A percentile compares a stretch with the other conserved stretches of the same genome.
Evolutionary conservation across 2,113 vertebrate species (phyloP).

Genomic region (Pseudolaguvia tuberculata): DNA sequence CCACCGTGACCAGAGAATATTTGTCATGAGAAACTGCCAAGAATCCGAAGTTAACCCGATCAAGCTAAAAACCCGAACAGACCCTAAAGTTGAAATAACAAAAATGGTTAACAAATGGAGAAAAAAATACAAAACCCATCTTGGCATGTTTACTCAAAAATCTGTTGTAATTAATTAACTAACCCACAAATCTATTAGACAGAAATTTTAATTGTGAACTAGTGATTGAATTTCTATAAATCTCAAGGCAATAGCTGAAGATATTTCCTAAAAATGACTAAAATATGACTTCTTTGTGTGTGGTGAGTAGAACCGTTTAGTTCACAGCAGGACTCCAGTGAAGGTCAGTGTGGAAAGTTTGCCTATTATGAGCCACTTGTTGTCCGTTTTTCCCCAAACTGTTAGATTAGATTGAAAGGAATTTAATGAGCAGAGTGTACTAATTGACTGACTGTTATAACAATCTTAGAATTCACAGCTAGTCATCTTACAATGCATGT

Average conservation of each 20-base stretch:
- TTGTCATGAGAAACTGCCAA: not conserved
- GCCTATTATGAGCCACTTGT: not conserved
- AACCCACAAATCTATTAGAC: not conserved
- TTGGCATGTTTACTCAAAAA: not conserved
- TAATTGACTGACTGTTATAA: not conserved
- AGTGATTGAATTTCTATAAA: not conserved
- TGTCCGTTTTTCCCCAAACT: not conserved
- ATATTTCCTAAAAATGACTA: not conserved
- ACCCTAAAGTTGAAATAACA: too few relatives aligned
- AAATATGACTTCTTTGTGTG: not conserved
- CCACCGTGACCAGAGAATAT: too few relatives aligned
- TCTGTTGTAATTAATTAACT: not conserved
- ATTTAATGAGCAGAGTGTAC: not conserved
- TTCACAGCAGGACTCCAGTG: not conserved
- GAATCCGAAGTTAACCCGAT: not conserved
- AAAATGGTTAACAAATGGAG: too few relatives aligned
- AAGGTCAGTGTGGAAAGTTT: not conserved
- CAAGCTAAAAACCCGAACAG: not conserved
- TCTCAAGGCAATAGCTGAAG: not conserved
- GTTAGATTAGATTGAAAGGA: not conserved
- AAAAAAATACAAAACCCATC: too few relatives aligned
- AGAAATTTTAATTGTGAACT: too few relatives aligned
- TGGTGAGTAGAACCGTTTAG: not conserved
- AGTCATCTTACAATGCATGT: not conserved
- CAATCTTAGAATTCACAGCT: not conserved